Base-by-base conservation (phyloP, 1,140 invertebrate genomes). In the Drosophila triauraria region DNA sequence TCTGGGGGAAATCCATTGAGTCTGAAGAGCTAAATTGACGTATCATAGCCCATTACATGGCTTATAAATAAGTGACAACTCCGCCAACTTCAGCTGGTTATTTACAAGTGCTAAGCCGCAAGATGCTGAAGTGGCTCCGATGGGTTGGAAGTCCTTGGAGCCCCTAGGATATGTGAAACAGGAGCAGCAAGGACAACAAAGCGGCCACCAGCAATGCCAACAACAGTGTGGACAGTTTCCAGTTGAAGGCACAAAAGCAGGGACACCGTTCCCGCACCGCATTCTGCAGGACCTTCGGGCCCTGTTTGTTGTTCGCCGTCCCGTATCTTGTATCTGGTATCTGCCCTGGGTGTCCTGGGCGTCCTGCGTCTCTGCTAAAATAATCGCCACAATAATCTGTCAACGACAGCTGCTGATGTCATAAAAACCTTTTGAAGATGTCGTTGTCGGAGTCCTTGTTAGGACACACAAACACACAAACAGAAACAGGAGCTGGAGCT, bases 371-470 rank as follows among this genome's bases (percentile, higher is more conserved):
- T 80, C 78, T 76, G 81, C 85, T 76, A 76, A 88, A 90, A 90
- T 90, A 90, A 90, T 90, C 85, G 85, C 85, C 85, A 80, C 91
- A 92, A 92, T 92, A 92, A 92, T 92, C 91, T 92, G 91, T 92
- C 91, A 92, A 86, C 91, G 85, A 92, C 91, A 92, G 84, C 87
- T 92, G 91, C 88, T 92, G 84, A 92, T 92, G 91, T 92, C 91
- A 91, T 92, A 87, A 91, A 91, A 91, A 90, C 87, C 87, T 86
- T 91, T 91, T 91, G 87, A 91, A 91, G 87, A 91, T 86, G 85
- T 90, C 81, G 85, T 82, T 61, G 78, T 71, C 68, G 70, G 54
- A 67, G 60, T 78, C 58, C 67, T 80, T 46, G 56, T 58, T 68
- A 58, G 75, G 58, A 13, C 58, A 58, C 74, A 72, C 48, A 74